Evolutionary conservation across 2,113 vertebrate genomes (phyloP).

Genomic region (Neodon shergylaensis): DNA sequence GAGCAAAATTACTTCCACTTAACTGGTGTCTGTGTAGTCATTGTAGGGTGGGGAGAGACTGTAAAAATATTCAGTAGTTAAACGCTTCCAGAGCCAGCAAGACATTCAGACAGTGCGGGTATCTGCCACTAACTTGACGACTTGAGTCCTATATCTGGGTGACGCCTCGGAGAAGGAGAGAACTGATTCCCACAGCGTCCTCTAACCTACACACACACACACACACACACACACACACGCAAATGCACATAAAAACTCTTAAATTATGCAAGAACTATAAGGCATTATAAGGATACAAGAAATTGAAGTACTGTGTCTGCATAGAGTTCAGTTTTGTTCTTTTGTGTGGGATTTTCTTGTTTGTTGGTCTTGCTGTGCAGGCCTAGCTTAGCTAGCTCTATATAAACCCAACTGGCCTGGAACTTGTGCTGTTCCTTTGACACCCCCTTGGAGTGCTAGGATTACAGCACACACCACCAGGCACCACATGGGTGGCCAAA

Average conservation of each 20-base stretch:
- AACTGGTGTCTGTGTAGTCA: background rate
- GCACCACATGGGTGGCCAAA: background rate
- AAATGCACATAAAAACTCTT: background rate
- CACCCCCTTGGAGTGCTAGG: background rate
- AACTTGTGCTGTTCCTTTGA: background rate
- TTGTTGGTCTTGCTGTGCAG: background rate
- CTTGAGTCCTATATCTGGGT: background rate
- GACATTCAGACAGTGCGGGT: background rate
- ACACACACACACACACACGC: background rate
- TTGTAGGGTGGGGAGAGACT: background rate
- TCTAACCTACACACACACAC: background rate
- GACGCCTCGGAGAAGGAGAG: background rate
- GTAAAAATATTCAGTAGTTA: conserved; percentile 5
- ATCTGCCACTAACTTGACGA: no score
- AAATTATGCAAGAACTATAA: background rate
- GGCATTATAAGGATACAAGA: background rate
- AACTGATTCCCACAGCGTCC: background rate
- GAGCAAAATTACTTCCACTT: background rate
- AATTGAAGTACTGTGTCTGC: background rate
- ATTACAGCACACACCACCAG: background rate
- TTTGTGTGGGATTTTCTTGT: background rate
- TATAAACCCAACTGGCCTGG: background rate
- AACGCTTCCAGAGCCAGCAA: background rate
- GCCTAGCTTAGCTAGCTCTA: background rate
- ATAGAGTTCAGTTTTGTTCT: background rate